phyloP scores from a whole-genome alignment of 2,113 vertebrate genomes.

The Canis aureus region DNA sequence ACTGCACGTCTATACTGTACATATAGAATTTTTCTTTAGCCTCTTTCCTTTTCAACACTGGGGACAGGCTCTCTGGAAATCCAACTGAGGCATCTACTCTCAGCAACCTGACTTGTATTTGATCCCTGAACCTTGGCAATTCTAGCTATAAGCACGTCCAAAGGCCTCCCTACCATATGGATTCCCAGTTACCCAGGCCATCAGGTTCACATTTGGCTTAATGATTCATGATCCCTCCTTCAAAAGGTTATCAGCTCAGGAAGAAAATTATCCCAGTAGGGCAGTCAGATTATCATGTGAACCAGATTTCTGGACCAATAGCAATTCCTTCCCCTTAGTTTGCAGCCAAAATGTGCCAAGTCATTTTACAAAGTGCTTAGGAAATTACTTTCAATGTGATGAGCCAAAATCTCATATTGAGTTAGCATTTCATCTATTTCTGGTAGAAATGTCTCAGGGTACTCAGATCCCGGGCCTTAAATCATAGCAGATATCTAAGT shows the following conservation, averaged over 20 bases:
- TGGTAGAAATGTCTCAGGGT: conserved; percentile 66
- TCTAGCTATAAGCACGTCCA: background rate
- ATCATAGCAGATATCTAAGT: conserved; percentile 68
- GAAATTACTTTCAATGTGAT: conserved; percentile 71
- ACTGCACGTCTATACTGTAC: accelerated
- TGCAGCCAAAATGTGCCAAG: conserved; percentile 60
- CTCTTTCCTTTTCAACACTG: background rate
- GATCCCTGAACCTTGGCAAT: background rate
- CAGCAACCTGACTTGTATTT: background rate
- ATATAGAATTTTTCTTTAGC: background rate
- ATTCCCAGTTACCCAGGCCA: background rate
- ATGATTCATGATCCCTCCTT: conserved; percentile 58
- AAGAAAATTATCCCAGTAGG: conserved; percentile 66
- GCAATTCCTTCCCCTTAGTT: conserved; percentile 42
- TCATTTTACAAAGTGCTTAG: conserved; percentile 76
- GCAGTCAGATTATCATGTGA: conserved; percentile 40
- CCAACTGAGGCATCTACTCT: background rate
- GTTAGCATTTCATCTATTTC: conserved; percentile 77
- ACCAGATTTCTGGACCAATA: conserved; percentile 54
- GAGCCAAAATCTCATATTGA: conserved; percentile 71
- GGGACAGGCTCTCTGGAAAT: background rate
- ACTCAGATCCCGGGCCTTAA: conserved; percentile 63
- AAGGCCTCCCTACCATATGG: conserved; percentile 58
- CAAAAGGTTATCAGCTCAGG: conserved; percentile 44
- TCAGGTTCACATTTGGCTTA: conserved; percentile 53